Conservation (phyloP, 2,113 vertebrate genomes). For the Vicugna pacos region DNA sequence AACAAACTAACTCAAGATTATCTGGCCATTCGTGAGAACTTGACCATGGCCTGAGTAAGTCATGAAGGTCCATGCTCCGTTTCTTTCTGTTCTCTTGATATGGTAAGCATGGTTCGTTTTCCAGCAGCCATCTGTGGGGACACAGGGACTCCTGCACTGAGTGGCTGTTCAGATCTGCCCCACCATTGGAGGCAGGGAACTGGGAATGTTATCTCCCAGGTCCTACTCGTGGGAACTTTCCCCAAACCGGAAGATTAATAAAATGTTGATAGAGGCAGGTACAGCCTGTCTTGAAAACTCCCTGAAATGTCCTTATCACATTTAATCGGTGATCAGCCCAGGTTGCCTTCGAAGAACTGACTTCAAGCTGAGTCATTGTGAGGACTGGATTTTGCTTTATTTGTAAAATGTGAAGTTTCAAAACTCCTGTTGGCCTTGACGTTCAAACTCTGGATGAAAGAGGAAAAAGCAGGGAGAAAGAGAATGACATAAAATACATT, state of each 20-base stretch:
- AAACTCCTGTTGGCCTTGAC: constrained; percentile 2
- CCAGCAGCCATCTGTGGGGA: constrained; percentile 47
- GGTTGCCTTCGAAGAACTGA: constrained; percentile 42
- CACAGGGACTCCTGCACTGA: not conserved
- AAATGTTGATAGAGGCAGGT: not conserved
- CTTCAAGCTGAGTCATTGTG: not conserved
- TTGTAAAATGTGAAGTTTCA: constrained; percentile 3
- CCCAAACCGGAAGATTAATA: constrained; percentile 30
- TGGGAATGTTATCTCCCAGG: constrained; percentile 6
- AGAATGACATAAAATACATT: not conserved
- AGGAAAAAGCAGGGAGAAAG: not conserved
- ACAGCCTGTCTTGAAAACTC: constrained; percentile 32
- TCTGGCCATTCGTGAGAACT: not conserved
- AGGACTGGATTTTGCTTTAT: constrained; percentile 31
- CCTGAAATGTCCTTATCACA: not conserved
- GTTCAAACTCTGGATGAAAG: constrained; percentile 56
- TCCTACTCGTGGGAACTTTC: constrained; percentile 38
- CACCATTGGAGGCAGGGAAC: not conserved
- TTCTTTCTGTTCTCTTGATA: not conserved
- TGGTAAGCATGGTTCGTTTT: constrained; percentile 24
- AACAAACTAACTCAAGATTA: not conserved
- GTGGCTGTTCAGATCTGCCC: not conserved
- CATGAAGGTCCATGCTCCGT: not conserved
- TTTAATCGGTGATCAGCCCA: not conserved
- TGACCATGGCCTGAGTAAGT: not conserved